These are phyloP conservation scores for Borostomias antarcticus DNA, from an alignment of 2,797 vertebrate genomes.

Conservation along the genomic window DNA sequence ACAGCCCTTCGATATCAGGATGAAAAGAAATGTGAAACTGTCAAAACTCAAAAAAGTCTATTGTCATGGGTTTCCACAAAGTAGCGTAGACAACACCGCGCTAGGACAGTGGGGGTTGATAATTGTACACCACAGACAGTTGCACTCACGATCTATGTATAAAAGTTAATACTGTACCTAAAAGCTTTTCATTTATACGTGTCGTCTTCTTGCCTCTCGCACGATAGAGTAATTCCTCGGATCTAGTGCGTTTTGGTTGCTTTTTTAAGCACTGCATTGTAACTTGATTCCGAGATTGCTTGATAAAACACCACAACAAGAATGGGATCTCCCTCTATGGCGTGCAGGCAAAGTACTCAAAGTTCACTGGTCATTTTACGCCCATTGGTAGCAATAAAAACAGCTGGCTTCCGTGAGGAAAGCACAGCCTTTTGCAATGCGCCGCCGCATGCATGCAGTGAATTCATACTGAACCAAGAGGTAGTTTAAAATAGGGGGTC, in stretches of 20 bases:
- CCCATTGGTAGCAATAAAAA: not conserved
- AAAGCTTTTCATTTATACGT: constrained; percentile 52
- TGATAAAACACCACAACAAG: not conserved
- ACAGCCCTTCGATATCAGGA: no score
- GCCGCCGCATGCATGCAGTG: no score
- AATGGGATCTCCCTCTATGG: constrained; percentile 35
- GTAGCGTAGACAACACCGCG: not conserved
- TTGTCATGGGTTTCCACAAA: no score
- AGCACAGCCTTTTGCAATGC: no score
- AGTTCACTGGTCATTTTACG: constrained; percentile 51
- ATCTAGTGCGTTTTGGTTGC: constrained; percentile 47
- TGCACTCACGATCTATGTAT: no score
- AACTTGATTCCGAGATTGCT: not conserved
- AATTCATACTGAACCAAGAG: no score
- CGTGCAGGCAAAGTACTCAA: constrained; percentile 60
- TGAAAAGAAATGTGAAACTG: no score
- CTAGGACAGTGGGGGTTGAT: no score
- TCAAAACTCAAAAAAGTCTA: no score
- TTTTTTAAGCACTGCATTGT: constrained; percentile 67
- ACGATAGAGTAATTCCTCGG: constrained; percentile 55
- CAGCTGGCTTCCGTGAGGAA: not conserved
- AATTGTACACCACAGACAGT: no score
- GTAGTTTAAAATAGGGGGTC: no score
- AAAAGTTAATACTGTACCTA: constrained; percentile 75
- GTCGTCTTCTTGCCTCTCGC: constrained; percentile 42